Evolutionary conservation across 1,140 invertebrate species (phyloP).

Genomic region (Rhopalosiphum maidis): DNA sequence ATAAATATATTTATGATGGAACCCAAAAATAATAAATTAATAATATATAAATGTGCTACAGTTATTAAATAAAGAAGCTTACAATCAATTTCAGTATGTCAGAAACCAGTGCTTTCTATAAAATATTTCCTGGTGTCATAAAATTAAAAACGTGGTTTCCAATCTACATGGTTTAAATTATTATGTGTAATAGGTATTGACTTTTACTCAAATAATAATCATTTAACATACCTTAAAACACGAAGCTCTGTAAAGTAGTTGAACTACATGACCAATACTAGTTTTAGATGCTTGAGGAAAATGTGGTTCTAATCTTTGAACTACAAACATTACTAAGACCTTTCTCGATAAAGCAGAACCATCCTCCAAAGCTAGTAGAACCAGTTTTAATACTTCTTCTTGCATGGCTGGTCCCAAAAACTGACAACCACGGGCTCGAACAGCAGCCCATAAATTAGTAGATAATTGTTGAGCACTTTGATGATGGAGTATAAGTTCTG

Average conservation of each 20-base stretch:
- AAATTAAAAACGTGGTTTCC: neutral
- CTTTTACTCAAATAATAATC: neutral
- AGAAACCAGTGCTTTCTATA: neutral
- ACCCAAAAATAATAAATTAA: neutral
- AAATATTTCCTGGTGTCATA: neutral
- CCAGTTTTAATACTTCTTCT: constrained; percentile 95
- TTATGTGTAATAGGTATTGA: neutral
- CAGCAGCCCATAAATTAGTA: constrained; percentile 95
- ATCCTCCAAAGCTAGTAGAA: constrained; percentile 92
- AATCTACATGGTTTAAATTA: neutral
- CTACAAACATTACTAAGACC: constrained; percentile 98
- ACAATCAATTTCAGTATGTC: neutral
- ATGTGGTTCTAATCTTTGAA: constrained; percentile 91
- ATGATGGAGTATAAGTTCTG: constrained; percentile 93
- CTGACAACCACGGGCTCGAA: constrained; percentile 94
- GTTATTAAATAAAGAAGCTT: no score
- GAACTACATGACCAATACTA: constrained; percentile 98
- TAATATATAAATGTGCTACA: no score
- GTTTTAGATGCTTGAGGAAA: constrained; percentile 99
- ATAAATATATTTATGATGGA: neutral
- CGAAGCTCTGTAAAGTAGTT: constrained; percentile 94
- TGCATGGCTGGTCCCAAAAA: constrained; percentile 99
- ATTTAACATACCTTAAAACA: constrained; percentile 87
- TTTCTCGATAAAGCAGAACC: constrained; percentile 96
- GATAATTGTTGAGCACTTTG: constrained; percentile 92